Conservation (phyloP, 53 echinoderm and acorn worm species). For the Paelopatides confundens region DNA sequence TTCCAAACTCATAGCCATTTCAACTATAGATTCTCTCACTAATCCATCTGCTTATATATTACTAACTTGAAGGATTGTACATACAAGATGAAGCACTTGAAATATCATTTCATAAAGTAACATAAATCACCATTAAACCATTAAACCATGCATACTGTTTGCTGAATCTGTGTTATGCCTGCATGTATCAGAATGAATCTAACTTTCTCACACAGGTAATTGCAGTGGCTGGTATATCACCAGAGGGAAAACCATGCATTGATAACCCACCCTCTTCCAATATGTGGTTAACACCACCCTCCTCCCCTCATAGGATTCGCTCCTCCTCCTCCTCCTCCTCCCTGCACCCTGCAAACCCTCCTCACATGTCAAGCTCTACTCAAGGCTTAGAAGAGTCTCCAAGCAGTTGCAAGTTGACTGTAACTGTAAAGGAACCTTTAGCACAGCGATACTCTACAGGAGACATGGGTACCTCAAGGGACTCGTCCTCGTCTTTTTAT, state of each 20-base stretch:
- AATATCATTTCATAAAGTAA: no score
- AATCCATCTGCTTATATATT: no score
- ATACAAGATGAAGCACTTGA: no score
- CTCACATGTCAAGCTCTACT: slow-evolving; percentile 56
- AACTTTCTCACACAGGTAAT: slow-evolving; percentile 77
- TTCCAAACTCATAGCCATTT: no score
- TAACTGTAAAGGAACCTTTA: slow-evolving; percentile 77
- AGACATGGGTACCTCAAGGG: slow-evolving; percentile 87
- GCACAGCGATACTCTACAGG: slow-evolving; percentile 92
- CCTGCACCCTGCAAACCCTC: slow-evolving; percentile 84
- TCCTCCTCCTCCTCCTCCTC: slow-evolving; percentile 98
- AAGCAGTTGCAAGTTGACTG: slow-evolving; percentile 62
- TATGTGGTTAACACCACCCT: slow-evolving; percentile 95
- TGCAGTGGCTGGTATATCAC: slow-evolving; percentile 96
- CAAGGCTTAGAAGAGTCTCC: slow-evolving; percentile 56
- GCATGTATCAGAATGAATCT: not conserved
- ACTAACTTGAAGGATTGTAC: no score
- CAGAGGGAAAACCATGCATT: slow-evolving; percentile 81
- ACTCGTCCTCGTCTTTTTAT: slow-evolving; percentile 94
- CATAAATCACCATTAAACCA: no score
- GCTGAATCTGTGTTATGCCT: not conserved
- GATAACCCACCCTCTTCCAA: slow-evolving; percentile 63
- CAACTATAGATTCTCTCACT: no score
- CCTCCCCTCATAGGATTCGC: slow-evolving; percentile 85
- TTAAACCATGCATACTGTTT: no score